Conservation (phyloP, 2,113 vertebrate genomes). For the Leucopsar rothschildi region DNA sequence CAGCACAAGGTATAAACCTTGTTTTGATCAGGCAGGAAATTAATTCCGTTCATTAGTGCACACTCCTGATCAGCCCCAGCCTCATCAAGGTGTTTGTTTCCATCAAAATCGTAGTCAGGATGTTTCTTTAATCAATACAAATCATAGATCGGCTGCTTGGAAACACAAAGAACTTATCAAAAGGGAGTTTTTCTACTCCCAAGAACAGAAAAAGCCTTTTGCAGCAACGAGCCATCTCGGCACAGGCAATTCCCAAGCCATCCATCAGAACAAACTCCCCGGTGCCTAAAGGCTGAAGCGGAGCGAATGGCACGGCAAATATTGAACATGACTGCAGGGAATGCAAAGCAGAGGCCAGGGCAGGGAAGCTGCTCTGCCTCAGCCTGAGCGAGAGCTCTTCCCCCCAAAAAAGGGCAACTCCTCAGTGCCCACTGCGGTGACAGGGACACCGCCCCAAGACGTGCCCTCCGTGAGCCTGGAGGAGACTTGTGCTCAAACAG, state of each 20-base stretch:
- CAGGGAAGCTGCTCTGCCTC: background rate
- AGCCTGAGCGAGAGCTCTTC: rapidly evolving
- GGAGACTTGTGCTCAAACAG: background rate
- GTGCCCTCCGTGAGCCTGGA: background rate
- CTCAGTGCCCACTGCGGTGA: background rate
- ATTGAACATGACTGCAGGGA: background rate
- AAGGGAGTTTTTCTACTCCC: background rate
- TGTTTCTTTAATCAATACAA: slow-evolving; percentile 20
- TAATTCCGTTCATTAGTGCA: background rate
- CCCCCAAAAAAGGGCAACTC: background rate
- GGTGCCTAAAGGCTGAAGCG: rapidly evolving
- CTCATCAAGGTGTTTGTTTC: slow-evolving; percentile 34
- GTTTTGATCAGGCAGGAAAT: background rate
- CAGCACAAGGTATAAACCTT: background rate
- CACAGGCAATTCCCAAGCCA: background rate
- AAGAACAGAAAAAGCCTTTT: background rate
- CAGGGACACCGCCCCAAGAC: background rate
- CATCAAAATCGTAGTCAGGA: background rate
- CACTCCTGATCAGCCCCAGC: background rate
- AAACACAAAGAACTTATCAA: background rate
- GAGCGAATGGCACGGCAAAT: background rate
- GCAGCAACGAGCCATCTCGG: background rate
- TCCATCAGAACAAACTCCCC: background rate
- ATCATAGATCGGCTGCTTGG: background rate
- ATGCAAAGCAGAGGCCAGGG: background rate